Evolutionary conservation across 2,888 invertebrate genomes (phyloP), one percentile per base, ranked within the genome.

Genomic region (Acanthoscelides obtectus): DNA sequence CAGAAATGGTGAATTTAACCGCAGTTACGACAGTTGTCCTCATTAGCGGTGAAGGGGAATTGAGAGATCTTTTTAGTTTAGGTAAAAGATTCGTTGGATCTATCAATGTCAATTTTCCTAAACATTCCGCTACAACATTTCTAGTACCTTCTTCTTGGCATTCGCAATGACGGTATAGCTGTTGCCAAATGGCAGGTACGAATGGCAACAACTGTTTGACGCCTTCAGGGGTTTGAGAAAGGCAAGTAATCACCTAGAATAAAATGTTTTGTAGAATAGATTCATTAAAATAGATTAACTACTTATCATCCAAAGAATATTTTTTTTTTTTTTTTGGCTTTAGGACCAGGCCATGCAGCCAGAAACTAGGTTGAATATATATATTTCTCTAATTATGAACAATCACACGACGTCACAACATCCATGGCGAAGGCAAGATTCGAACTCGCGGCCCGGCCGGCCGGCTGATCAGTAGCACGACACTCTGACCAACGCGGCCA

Each of bases 91-190:
- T 91, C 71, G 90, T 89, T 0, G 99, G 98, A 86, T 98, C 96
- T 72, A 99, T 93, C 69, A 99, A 88, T 64, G 98, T 98, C 72
- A 99, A 88, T 87, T 98, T 98, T 72, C 94, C 99, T 77, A 99
- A 89, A 85, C 99, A 99, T 87, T 99, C 99, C 0, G 99, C 97
- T 1, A 99, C 99, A 4, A 99, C 98, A 86, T 99, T 99, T 73
- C 99, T 90, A 6, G 99, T 98, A 65, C 99, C 99, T 86, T 99
- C 99, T 86, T 99, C 99, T 0, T 92, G 92, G 83, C 98, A 98
- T 85, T 98, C 97, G 80, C 98, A 97, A 83, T 99, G 98, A 80
- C 93, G 92, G 80, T 98, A 96, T 64, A 99, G 87, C 83, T 98
- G 94, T 69, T 91, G 89, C 98, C 98, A 98, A 81, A 98, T 97